Evolutionary conservation across 2,797 vertebrate species (phyloP).

Genomic region (Hypotaenidia philippensis): DNA sequence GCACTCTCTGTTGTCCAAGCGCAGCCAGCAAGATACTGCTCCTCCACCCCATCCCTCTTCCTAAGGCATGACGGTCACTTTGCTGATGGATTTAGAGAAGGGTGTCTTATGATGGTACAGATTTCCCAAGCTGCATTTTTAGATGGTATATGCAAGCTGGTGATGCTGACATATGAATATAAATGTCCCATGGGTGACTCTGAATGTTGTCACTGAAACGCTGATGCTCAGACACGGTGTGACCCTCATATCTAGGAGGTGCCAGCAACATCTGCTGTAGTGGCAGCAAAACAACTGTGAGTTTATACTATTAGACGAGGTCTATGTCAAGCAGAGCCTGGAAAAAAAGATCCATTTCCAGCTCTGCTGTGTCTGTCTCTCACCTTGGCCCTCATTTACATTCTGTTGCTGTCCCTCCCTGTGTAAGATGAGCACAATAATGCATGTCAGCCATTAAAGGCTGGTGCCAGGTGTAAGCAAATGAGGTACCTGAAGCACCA

Average conservation of each 20-base stretch:
- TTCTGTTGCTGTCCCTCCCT: background rate
- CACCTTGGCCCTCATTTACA: conserved; percentile 10
- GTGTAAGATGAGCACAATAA: background rate
- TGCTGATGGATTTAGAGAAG: background rate
- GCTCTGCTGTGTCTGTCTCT: background rate
- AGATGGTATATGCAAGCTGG: background rate
- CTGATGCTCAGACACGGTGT: background rate
- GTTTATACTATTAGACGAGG: background rate
- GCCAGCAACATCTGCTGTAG: background rate
- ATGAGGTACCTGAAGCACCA: background rate
- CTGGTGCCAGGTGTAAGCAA: background rate
- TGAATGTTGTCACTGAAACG: background rate
- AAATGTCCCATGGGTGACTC: background rate
- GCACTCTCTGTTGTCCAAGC: background rate
- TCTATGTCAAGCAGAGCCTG: conserved; percentile 22
- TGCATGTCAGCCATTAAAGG: background rate
- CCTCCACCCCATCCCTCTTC: background rate
- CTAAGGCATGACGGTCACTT: background rate
- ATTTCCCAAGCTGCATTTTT: background rate
- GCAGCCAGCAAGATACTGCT: background rate
- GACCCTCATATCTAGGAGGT: background rate
- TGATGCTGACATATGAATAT: background rate
- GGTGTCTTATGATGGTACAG: background rate
- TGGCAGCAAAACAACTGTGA: background rate
- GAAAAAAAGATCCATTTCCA: background rate